phyloP scores from a whole-genome alignment of 2,113 vertebrate species.

The Tylochromis polylepis region DNA sequence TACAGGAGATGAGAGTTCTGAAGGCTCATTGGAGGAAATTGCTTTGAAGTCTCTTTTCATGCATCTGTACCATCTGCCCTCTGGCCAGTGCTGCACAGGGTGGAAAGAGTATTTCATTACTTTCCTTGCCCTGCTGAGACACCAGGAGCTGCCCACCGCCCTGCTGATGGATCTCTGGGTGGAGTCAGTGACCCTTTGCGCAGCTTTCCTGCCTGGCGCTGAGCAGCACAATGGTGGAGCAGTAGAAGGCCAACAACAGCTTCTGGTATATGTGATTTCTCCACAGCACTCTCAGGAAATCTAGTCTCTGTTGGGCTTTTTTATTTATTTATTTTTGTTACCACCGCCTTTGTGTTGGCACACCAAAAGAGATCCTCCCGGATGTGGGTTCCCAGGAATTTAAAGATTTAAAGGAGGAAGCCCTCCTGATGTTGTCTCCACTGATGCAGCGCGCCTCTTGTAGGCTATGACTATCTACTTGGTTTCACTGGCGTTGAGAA shows the following conservation, averaged over 20 bases:
- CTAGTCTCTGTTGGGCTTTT: not conserved
- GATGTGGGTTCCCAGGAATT: not conserved
- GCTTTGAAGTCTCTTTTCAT: not conserved
- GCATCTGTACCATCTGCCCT: not conserved
- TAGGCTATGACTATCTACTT: not conserved
- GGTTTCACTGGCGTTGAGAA: not conserved
- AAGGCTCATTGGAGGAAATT: not conserved
- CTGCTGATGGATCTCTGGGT: not conserved
- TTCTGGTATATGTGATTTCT: not conserved
- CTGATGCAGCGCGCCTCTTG: rapidly evolving
- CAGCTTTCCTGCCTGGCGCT: not conserved
- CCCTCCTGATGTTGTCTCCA: too few species aligned
- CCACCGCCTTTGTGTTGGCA: not conserved
- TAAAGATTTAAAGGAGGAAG: not conserved
- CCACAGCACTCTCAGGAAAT: not conserved
- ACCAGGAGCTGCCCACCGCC: not conserved
- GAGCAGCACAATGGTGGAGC: not conserved
- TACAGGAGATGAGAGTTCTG: not conserved
- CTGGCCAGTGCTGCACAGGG: not conserved
- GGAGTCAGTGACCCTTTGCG: not conserved
- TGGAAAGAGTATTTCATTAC: not conserved
- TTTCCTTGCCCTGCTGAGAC: not conserved
- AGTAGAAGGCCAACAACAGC: not conserved
- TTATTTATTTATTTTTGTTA: not conserved
- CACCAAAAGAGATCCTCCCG: not conserved